Base-by-base conservation (phyloP, 2,113 vertebrate species). In the Himantopus leucocephalus region DNA sequence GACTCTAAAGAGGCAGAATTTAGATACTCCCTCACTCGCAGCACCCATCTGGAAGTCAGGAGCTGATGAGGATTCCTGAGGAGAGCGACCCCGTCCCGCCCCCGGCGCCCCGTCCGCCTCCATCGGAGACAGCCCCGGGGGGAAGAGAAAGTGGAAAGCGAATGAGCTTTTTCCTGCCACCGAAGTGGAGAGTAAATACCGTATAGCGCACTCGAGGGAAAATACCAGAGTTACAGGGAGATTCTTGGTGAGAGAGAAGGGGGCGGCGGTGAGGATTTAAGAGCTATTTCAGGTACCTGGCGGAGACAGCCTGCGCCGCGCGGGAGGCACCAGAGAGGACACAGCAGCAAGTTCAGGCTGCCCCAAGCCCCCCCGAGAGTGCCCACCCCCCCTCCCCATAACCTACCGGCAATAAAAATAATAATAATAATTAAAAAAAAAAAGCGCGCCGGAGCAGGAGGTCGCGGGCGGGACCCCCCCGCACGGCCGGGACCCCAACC, bases 171-270 rank as follows among this genome's bases (percentile, higher is more conserved):
- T 8, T 50, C 24, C n/a, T 5, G 43, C 53, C 43, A 19, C 48
- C 1, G 20, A 30, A 32, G 45, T 0, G 14, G 17, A 3, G 55
- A 15, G 48, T 3, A 13, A 64, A 35, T 3, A 26, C 7, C 26
- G 11, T 0, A 11, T 0, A 4, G 64, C 0, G 22, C 34, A 3
- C 23, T 43, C 15, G 41, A 62, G 35, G 60, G 52, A 18, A 34
- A 52, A 1, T 3, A 3, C 2, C 12, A 6, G n/a, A 35, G 13
- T 5, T 6, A 15, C 34, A 6, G 7, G 10, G 75, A 15, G 29
- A 34, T 48, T 27, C 35, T n/a, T 3, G 23, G 59, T 4, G 62
- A 27, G 39, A 13, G 53, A 11, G 23, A 29, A 22, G 22, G 12
- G 11, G 18, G 7, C 2, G 26, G 30, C 1, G 9, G n/a, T 20